A percentile compares a stretch with the other conserved stretches of the same genome.
Evolutionary conservation across 2,113 vertebrate species (phyloP).

Genomic region (Siniperca knerii): DNA sequence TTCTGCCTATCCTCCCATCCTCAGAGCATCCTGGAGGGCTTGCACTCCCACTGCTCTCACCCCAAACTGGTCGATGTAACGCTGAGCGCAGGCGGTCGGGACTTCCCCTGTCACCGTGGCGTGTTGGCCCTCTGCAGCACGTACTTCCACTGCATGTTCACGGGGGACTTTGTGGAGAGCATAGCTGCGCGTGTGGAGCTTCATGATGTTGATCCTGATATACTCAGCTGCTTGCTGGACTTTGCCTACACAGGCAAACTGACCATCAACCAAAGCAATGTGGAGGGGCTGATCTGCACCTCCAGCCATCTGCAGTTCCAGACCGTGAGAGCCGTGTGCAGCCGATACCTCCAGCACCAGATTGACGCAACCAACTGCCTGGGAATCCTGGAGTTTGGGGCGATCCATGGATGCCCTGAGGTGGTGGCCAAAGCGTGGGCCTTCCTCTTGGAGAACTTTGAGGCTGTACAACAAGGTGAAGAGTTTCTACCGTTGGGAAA

Average conservation of each 20-base stretch:
- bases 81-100: slow-evolving; percentile 84
- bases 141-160: slow-evolving; percentile 96
- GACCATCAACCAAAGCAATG: slow-evolving; percentile 94
- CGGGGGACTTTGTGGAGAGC: slow-evolving; percentile 93
- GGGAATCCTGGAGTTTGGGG: slow-evolving; percentile 96
- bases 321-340: slow-evolving; percentile 90
- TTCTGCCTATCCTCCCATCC: slow-evolving; percentile 93
- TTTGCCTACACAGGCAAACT: slow-evolving; percentile 95
- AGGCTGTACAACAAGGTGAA: slow-evolving; percentile 89
- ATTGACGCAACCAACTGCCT: slow-evolving; percentile 95
- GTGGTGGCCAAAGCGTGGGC: slow-evolving; percentile 94
- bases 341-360: slow-evolving; percentile 96
- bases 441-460: slow-evolving; percentile 96
- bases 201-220: slow-evolving; percentile 86
- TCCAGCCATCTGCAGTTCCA: slow-evolving; percentile 94
- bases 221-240: slow-evolving; percentile 88
- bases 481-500: slow-evolving; percentile 92
- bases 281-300: slow-evolving; percentile 90
- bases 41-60: slow-evolving; percentile 88
- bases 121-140: slow-evolving; percentile 95
- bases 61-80: slow-evolving; percentile 93
- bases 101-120: slow-evolving; percentile 94
- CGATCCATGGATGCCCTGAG: slow-evolving; percentile 92
- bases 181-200: slow-evolving; percentile 92
- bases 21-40: slow-evolving; percentile 91